phyloP scores from a whole-genome alignment of 1,140 invertebrate genomes.

The Leguminivora glycinivorella region DNA sequence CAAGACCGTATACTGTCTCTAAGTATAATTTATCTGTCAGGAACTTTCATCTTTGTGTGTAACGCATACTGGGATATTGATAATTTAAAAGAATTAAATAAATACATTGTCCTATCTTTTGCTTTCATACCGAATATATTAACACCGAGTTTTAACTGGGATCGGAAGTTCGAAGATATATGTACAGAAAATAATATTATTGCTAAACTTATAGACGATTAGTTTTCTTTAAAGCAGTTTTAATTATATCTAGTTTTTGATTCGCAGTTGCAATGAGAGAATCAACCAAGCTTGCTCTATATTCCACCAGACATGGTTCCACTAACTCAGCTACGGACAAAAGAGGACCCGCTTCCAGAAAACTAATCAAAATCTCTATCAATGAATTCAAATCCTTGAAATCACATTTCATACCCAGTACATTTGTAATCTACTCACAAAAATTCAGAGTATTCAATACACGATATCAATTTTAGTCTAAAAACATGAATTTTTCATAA shows the following conservation, averaged over 20 bases:
- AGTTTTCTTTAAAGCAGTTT: conserved; percentile 51
- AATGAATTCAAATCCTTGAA: conserved; percentile 48
- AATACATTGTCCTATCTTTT: conserved; percentile 25
- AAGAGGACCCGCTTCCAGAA: conserved; percentile 42
- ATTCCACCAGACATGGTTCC: neutral
- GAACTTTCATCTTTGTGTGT: conserved; percentile 40
- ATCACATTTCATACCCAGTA: conserved; percentile 67
- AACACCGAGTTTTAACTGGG: conserved; percentile 20
- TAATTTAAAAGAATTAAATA: conserved; percentile 18
- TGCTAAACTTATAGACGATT: conserved; percentile 45
- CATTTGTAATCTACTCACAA: conserved; percentile 66
- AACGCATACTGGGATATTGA: conserved; percentile 27
- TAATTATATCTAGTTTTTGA: conserved; percentile 31
- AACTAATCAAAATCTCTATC: conserved; percentile 53
- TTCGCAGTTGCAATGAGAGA: conserved; percentile 4
- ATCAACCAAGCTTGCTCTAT: conserved; percentile 6
- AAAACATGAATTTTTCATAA: conserved; percentile 70
- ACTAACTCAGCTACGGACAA: conserved; percentile 3
- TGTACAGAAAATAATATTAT: conserved; percentile 27
- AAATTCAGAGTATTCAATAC: conserved; percentile 70
- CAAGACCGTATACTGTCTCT: conserved; percentile 19
- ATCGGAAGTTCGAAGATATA: conserved; percentile 11
- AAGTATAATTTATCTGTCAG: conserved; percentile 38
- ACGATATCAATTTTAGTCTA: conserved; percentile 67
- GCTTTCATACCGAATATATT: conserved; percentile 3